A percentile compares a stretch with the other conserved stretches of the same genome.
Evolutionary conservation across 1,140 invertebrate genomes (phyloP).

Genomic region (Eupeodes corollae): DNA sequence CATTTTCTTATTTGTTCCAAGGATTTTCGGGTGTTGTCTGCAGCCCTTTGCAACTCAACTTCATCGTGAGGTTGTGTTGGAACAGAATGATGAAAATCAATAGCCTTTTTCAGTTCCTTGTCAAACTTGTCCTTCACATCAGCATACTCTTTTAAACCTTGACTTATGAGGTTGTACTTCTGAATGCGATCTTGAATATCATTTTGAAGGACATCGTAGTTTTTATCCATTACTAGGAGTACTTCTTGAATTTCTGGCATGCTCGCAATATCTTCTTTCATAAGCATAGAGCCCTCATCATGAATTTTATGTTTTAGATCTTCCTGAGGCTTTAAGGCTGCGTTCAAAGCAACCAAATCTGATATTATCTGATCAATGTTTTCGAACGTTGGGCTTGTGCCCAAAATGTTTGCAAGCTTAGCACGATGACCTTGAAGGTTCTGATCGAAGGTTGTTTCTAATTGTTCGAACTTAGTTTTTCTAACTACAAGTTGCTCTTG

Average conservation of each 20-base stretch:
- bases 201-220: slow-evolving; percentile 67
- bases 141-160: slow-evolving; percentile 62
- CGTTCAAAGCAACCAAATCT: slow-evolving; percentile 30
- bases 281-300: slow-evolving; percentile 59
- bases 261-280: slow-evolving; percentile 69
- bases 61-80: slow-evolving; percentile 28
- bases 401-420: slow-evolving; percentile 45
- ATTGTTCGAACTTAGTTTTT: slow-evolving; percentile 54
- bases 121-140: slow-evolving; percentile 57
- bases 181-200: slow-evolving; percentile 60
- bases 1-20: slow-evolving; percentile 61
- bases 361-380: slow-evolving; percentile 38
- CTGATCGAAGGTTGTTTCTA: slow-evolving; percentile 52
- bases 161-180: slow-evolving; percentile 59
- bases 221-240: slow-evolving; percentile 59
- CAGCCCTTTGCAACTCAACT: slow-evolving; percentile 43
- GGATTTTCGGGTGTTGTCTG: slow-evolving; percentile 64
- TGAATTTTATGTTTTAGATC: slow-evolving; percentile 48
- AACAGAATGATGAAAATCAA: slow-evolving; percentile 23
- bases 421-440: slow-evolving; percentile 46
- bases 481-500: slow-evolving; percentile 55
- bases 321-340: slow-evolving; percentile 41
- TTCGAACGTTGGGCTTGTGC: slow-evolving; percentile 20
- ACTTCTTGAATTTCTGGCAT: slow-evolving; percentile 67
- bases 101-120: slow-evolving; percentile 53